Base-by-base conservation (phyloP, 2,113 vertebrate genomes). In the Willisornis vidua region DNA sequence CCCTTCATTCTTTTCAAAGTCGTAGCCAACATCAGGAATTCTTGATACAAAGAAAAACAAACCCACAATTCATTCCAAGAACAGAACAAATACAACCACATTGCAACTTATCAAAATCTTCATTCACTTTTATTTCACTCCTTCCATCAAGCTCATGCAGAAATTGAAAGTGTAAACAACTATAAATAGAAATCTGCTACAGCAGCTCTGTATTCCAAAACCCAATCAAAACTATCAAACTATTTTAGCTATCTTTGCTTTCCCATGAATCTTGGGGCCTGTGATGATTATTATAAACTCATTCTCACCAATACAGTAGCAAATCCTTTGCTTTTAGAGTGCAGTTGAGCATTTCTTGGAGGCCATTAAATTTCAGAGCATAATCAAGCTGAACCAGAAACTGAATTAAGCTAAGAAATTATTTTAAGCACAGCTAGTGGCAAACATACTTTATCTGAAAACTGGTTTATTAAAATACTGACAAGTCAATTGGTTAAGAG, bases 1-100 rank as follows among this genome's bases (percentile, higher is more conserved):
- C 51, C 99, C 99, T 25, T 98, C 97, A n/a, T 99, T 99, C 12
- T 98, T 98, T 20, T 98, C 98, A 87, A 98, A 98, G 96, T 97
- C 23, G n/a, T 99, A 99, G 25, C 98, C 98, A 48, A 99, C 74
- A 9, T 98, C 98, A 57, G 99, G 99, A 81, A 98, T 99, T 89
- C 99, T 99, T 91, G 45, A 14, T 25, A 22, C 54, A 89, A 77
- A 81, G 33, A 57, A 39, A 86, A 82, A 89, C 68, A 75, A 89
- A 87, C n/a, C 16, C 59, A 80, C 9, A 14, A 93, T 89, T 77
- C 4, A 80, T 67, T 37, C 24, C 5, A 1, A 14, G 33, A 52
- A 61, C 65, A 85, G 72, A 85, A 51, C 6, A 6, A 65, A 74
- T 51, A 31, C 7, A 87, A 63, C 35, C 46, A 58, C 16, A 33